phyloP scores from a whole-genome alignment of 53 echinoderm and acorn worm species.

The Luidia sarsii region DNA sequence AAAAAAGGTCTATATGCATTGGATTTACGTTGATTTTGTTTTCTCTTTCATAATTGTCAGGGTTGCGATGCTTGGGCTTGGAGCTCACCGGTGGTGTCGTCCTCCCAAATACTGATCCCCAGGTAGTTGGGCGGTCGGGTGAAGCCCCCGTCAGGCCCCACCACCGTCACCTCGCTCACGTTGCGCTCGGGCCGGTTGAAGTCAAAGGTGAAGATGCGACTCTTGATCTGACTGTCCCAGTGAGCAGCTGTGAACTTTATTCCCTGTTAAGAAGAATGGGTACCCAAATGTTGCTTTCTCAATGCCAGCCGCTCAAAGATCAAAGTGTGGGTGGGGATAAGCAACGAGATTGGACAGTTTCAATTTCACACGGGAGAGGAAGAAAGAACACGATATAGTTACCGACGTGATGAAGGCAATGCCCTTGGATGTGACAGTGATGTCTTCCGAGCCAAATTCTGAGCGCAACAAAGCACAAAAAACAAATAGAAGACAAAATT shows the following conservation, averaged over 20 bases:
- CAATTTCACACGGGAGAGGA: background rate
- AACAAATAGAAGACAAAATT: background rate
- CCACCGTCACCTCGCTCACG: conserved; percentile 57
- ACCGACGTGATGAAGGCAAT: conserved; percentile 78
- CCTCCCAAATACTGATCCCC: conserved; percentile 78
- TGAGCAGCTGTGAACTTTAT: conserved; percentile 4
- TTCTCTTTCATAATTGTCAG: no score
- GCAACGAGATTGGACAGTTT: background rate
- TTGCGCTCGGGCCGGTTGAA: conserved; percentile 71
- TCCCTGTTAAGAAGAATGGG: background rate
- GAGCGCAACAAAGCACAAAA: background rate
- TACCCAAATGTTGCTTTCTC: background rate
- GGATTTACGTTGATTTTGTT: no score
- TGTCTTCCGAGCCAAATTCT: conserved; percentile 76
- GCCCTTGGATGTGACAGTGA: conserved; percentile 54
- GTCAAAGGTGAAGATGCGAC: conserved; percentile 71
- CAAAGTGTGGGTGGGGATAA: no score
- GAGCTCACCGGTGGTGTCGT: conserved; percentile 4
- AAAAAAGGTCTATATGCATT: background rate
- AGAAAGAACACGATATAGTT: background rate
- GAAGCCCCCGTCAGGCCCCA: conserved; percentile 34
- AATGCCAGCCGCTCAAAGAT: background rate
- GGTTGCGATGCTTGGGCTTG: no score
- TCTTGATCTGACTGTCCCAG: background rate
- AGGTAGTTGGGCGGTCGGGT: conserved; percentile 39